Conservation (phyloP, 2,888 invertebrate species). For the Molanna angustata region DNA sequence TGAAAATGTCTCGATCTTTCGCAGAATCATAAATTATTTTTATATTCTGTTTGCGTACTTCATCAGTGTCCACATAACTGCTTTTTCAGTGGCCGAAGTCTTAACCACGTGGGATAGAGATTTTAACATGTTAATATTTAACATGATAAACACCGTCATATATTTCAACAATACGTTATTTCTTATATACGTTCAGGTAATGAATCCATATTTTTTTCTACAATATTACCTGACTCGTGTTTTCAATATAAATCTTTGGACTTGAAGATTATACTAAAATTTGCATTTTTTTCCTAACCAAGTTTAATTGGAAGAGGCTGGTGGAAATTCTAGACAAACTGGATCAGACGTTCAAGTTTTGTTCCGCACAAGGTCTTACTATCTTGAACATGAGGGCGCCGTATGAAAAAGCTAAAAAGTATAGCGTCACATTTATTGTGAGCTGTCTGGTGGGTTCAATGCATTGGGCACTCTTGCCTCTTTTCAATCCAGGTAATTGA, state of each 20-base stretch:
- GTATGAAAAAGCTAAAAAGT: constrained; percentile 16
- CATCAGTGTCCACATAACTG: constrained; percentile 20
- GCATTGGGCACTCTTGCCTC: constrained; percentile 24
- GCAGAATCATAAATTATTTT: constrained; percentile 4
- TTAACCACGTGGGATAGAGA: constrained; percentile 24
- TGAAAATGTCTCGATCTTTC: not conserved
- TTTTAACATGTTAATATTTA: constrained; percentile 20
- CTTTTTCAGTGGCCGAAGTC: constrained; percentile 23
- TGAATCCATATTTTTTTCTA: too few relatives aligned
- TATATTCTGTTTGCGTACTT: constrained; percentile 23
- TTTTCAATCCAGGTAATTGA: constrained; percentile 21
- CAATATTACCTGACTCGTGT: too few relatives aligned
- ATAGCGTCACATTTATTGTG: constrained; percentile 19
- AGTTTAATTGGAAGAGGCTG: constrained; percentile 12
- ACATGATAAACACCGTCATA: constrained; percentile 26
- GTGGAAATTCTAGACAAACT: constrained; percentile 8
- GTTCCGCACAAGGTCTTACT: constrained; percentile 25
- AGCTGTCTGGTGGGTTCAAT: constrained; percentile 17
- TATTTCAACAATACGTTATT: constrained; percentile 21
- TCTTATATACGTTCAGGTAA: constrained; percentile 30
- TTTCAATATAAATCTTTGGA: too few relatives aligned
- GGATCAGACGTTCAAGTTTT: constrained; percentile 20
- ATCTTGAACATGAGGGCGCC: constrained; percentile 21
- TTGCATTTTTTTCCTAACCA: too few relatives aligned
- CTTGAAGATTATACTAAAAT: too few relatives aligned